A percentile compares a stretch with the other conserved stretches of the same genome.
Evolutionary conservation across 2,797 vertebrate species (phyloP).

Genomic region (Coregonus ussuriensis): DNA sequence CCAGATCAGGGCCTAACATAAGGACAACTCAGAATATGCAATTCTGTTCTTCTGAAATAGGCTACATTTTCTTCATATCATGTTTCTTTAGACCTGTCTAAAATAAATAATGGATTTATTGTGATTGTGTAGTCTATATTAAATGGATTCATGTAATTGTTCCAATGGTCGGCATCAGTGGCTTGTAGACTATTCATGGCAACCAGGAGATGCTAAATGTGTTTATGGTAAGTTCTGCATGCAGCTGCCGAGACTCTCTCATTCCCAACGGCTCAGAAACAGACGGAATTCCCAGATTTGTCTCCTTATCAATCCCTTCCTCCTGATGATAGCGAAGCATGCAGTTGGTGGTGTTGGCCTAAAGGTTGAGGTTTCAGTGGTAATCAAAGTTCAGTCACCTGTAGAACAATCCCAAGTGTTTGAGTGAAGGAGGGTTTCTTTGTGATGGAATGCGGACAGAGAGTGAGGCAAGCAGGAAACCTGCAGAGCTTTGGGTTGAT

Average conservation of each 20-base stretch:
- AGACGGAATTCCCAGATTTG: neutral
- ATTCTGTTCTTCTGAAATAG: no score
- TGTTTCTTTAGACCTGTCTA: no score
- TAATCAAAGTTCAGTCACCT: neutral
- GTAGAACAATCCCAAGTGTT: neutral
- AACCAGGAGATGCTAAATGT: no score
- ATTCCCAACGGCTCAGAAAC: neutral
- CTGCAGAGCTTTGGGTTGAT: slow-evolving; percentile 56
- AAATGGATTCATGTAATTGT: no score
- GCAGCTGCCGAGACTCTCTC: slow-evolving; percentile 17
- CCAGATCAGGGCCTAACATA: no score
- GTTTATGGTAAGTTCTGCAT: neutral
- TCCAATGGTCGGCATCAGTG: no score
- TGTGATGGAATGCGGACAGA: slow-evolving; percentile 54
- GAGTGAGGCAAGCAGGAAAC: slow-evolving; percentile 39
- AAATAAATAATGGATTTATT: no score
- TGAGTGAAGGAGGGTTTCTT: slow-evolving; percentile 19
- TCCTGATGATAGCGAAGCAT: neutral
- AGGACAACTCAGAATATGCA: no score
- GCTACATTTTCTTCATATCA: no score
- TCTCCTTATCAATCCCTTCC: neutral
- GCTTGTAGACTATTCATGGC: no score
- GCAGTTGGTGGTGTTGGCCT: neutral
- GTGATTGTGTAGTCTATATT: no score
- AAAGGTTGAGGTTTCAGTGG: slow-evolving; percentile 2